Conservation (phyloP, 2,113 vertebrate genomes). For the Rhynchopsitta pachyrhyncha region DNA sequence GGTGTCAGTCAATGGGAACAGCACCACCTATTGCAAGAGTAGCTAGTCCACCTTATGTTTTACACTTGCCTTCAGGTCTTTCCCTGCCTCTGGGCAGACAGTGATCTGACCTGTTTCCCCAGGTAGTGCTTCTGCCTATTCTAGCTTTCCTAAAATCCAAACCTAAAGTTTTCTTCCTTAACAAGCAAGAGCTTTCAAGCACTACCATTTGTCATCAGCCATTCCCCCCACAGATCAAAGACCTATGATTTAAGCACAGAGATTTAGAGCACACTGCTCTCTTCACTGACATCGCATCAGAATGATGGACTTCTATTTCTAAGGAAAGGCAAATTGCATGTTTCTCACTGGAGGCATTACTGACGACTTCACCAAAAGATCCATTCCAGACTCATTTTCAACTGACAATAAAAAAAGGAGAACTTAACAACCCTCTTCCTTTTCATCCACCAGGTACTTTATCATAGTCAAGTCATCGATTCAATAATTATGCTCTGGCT, state of each 20-base stretch:
- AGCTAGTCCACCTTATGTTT: background rate
- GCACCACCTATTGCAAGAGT: background rate
- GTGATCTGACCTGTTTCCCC: background rate
- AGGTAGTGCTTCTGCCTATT: background rate
- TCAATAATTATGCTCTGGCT: slow-evolving; percentile 12
- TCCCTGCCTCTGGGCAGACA: background rate
- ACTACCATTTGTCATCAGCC: background rate
- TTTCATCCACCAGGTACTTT: background rate
- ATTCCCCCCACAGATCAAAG: background rate
- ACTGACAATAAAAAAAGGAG: slow-evolving; percentile 21
- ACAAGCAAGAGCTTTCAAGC: background rate
- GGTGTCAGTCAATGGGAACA: background rate
- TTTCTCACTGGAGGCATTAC: slow-evolving; percentile 21
- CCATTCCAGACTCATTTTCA: slow-evolving; percentile 25
- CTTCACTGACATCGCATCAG: background rate
- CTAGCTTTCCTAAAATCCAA: background rate
- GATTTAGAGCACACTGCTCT: background rate
- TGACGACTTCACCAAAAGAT: slow-evolving; percentile 16
- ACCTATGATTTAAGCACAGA: background rate
- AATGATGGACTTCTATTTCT: slow-evolving; percentile 14
- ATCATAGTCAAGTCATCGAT: slow-evolving; percentile 43
- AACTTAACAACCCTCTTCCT: slow-evolving; percentile 30
- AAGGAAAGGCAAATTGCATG: background rate
- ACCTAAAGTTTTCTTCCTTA: background rate
- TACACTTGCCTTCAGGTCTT: background rate